Base-by-base conservation (phyloP, 2,797 vertebrate species). In the Valencia hispanica region DNA sequence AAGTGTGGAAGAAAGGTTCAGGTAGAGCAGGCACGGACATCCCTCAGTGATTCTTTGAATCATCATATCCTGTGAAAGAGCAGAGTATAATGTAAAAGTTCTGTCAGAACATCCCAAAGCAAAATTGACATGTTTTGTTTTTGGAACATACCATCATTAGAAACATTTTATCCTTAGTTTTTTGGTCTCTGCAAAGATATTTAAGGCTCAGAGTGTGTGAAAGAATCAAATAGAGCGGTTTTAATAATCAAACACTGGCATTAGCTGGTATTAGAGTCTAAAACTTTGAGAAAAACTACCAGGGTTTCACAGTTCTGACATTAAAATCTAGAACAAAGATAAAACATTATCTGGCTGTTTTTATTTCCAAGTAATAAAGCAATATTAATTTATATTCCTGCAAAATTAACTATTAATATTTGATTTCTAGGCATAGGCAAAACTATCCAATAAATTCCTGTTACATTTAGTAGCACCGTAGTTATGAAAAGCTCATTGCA, bases 1-100 rank as follows among this genome's bases (percentile, higher is more conserved):
- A 30, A 70, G 43, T 25, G 96, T 97, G 80, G 89, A 92, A 0
- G 95, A 96, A 25, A 98, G 82, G 87, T 97, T 97, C 76, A 96
- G 91, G 92, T 93, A 95, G 32, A 97, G 92, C 74, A 97, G 88
- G 50, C 91, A 93, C 32, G 90, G 91, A 74, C 96, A 97, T 59
- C 94, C 89, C 79, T 95, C 95, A 1, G 95, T 90, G 77, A 96
- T 93, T 68, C 86, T 84, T 84, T 90, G 93, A 84, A 97, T 91
- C 27, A 90, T 92, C 79, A 94, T 87, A 85, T 97, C 96, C 96
- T 97, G 82, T 87, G 65, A 32, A 85, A 87, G 75, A 90, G 53
- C 73, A 86, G 36, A 72, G 63, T 51, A 22, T 39, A 77, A 77
- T 25, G 36, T 78, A 17, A n/a, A 57, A 57, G 53, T 32, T 74